Base-by-base conservation (phyloP, 1,140 invertebrate species). In the Stegodyphus mimosarum region DNA sequence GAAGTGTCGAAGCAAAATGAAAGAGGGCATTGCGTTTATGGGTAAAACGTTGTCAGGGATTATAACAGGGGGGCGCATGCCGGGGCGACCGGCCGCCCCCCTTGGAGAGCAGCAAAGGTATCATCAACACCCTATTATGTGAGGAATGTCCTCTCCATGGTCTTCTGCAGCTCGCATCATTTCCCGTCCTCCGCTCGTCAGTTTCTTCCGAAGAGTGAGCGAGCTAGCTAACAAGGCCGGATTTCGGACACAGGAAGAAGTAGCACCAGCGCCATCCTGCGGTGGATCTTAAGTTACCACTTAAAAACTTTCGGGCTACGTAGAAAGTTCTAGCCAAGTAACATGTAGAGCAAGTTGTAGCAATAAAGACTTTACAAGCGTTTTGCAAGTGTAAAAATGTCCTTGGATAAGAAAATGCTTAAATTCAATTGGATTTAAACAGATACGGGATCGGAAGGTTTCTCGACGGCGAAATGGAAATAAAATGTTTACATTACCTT, bases 61-160 rank as follows among this genome's bases (percentile, higher is more conserved):
- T 51, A 60, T 60, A 49, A 66, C 55, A 77, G 18, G 55, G 71
- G 70, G 70, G 69, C 55, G 51, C 33, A 11, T 15, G 15, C 55
- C 55, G 15, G 55, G 55, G 55, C 9, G 55, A 11, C 15, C 55
- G 55, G 9, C 55, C 15, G 55, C 55, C 55, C 55, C 55, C 55
- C 15, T 9, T 11, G 55, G 15, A 15, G 55, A 11, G 15, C 9
- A 60, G 15, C 55, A 15, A 60, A 9, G 55, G 15, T 0, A 9
- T 9, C 55, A 60, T 15, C 55, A 60, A 4, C 55, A 15, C 55
- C 55, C 55, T 15, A 9, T 60, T 60, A 15, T 9, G 9, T 9
- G 55, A 11, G 55, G 55, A 60, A 11, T 15, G 9, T 60, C 55
- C 9, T 15, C 15, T 9, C 9, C 55, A 15, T 11, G 2, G 9